Base-by-base conservation (phyloP, 1,140 invertebrate species). In the Drosophila willistoni region DNA sequence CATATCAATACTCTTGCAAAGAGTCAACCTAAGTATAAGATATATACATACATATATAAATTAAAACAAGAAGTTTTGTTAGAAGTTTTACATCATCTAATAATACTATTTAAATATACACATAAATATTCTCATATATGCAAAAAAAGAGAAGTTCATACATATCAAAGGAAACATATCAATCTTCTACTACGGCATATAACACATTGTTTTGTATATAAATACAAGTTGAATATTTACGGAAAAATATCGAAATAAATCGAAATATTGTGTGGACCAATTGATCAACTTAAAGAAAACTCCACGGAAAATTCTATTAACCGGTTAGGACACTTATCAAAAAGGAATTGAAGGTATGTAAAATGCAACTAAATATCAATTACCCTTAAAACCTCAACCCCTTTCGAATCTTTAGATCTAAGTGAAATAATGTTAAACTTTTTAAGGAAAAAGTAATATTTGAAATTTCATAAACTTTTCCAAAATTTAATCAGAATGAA, bases 1-100 rank as follows among this genome's bases (percentile, higher is more conserved):
- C 83, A 87, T 87, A 87, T 87, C 83, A 87, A 66, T 17, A 44
- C 83, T 89, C 83, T 87, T 83, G 55, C 73, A 89, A 89, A 87
- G 83, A 78, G 83, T 70, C 47, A 82, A 73, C 63, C 25, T 73
- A 71, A 68, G 54, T 57, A 71, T 55, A 64, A 61, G 39, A 64
- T 65, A 68, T 67, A 42, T 64, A 44, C 51, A 54, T 60, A 73
- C 22, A 64, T 66, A 64, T 68, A 65, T 25, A 64, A 54, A 59
- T 39, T 70, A 25, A 19, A 25, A 19, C 10, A 13, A 33, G 33
- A 34, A 56, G 65, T 68, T 81, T 81, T 86, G 82, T 85, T 86
- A 69, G 55, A 67, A 81, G 61, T 85, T 83, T 84, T 84, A 81
- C 64, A 83, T 73, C 29, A 59, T 51, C 14, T 69, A 42, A 39